phyloP scores from a whole-genome alignment of 2,888 invertebrate species.

The Amblyteles armatorius region DNA sequence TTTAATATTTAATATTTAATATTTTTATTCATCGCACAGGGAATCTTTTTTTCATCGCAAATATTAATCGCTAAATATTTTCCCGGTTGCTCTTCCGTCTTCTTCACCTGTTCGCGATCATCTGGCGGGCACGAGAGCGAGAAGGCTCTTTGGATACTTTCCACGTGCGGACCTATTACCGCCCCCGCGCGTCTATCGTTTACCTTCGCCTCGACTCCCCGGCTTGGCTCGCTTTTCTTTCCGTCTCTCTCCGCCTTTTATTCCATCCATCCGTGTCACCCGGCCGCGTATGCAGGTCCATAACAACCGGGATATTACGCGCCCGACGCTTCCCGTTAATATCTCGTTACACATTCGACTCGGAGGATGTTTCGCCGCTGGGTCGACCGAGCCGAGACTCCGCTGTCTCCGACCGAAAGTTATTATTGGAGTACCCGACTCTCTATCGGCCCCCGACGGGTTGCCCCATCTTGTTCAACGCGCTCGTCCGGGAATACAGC shows the following conservation, averaged over 20 bases:
- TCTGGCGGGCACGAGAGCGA: conserved; percentile 27
- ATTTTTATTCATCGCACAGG: no score
- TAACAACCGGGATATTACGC: conserved; percentile 14
- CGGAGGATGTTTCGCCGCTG: conserved; percentile 37
- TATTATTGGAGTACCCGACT: conserved; percentile 59
- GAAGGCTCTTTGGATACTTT: conserved; percentile 33
- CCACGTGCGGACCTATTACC: conserved; percentile 60
- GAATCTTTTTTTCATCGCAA: no score
- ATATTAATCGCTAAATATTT: no score
- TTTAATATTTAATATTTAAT: no score
- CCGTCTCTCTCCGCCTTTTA: conserved; percentile 31
- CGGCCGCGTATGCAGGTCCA: conserved; percentile 39
- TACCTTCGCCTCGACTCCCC: conserved; percentile 5
- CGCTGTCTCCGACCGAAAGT: conserved; percentile 34
- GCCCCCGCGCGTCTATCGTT: conserved; percentile 43
- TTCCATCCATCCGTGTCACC: conserved; percentile 53
- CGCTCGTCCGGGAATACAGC: conserved; percentile 42
- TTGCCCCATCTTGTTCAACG: conserved; percentile 28
- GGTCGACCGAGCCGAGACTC: not conserved
- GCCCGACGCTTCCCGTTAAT: not conserved
- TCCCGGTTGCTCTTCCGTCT: conserved; percentile 19
- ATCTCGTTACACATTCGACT: conserved; percentile 44
- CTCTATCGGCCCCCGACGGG: conserved; percentile 32
- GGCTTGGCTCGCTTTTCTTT: not conserved
- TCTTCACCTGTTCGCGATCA: conserved; percentile 59